Conservation (phyloP, 2,797 vertebrate genomes). For the Ataeniobius toweri region DNA sequence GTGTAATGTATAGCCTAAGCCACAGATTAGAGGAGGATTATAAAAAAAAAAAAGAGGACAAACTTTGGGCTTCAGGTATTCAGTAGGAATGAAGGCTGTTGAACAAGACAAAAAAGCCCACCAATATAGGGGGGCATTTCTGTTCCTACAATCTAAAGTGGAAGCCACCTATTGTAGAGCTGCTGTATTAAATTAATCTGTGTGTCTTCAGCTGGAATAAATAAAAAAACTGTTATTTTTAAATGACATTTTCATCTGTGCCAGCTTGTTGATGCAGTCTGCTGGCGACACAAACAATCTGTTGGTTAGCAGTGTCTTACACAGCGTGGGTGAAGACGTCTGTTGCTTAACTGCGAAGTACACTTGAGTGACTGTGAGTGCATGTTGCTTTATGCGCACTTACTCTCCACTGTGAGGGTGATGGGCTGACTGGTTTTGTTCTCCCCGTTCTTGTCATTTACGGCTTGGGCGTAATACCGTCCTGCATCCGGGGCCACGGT, state of each 20-base stretch:
- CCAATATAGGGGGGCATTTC: constrained; percentile 64
- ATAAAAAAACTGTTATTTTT: constrained; percentile 12
- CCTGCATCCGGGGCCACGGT: constrained; percentile 93
- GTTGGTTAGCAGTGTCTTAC: constrained; percentile 14
- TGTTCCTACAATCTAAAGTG: constrained; percentile 32
- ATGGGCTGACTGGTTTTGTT: constrained; percentile 98
- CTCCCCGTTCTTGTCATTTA: constrained; percentile 98
- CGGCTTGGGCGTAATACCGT: constrained; percentile 95
- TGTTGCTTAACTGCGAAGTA: constrained; percentile 12
- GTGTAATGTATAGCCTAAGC: constrained; percentile 40
- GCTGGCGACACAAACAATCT: constrained; percentile 31
- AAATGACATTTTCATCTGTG: constrained; percentile 26
- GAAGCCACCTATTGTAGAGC: constrained; percentile 54
- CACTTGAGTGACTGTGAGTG: constrained; percentile 12
- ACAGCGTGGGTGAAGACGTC: constrained; percentile 9
- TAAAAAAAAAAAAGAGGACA: constrained; percentile 16
- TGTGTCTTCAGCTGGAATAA: constrained; percentile 7
- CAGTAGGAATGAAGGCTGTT: constrained; percentile 17
- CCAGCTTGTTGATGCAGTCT: constrained; percentile 33
- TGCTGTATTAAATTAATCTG: constrained; percentile 13
- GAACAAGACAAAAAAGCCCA: not conserved
- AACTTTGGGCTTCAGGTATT: constrained; percentile 23
- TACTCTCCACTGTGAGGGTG: constrained; percentile 90
- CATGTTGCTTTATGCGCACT: constrained; percentile 64
- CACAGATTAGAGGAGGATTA: constrained; percentile 22